Conservation (phyloP, 2,113 vertebrate genomes). For the Muntiacus muntjak region DNA sequence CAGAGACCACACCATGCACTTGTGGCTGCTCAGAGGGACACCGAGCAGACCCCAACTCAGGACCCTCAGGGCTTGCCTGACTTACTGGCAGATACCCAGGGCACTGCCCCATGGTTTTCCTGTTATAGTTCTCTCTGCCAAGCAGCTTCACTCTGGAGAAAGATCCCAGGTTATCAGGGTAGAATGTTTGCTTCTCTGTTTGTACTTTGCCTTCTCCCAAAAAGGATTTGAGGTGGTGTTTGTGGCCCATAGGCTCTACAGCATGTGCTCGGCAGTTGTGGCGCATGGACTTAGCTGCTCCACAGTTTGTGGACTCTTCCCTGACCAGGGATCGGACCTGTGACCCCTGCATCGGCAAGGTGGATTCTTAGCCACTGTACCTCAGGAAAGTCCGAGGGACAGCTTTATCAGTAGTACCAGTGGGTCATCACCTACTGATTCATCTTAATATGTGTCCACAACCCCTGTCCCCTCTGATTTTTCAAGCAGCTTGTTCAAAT, state of each 20-base stretch:
- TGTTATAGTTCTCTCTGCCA: background rate
- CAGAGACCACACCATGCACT: background rate
- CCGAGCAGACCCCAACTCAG: background rate
- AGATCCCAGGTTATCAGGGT: background rate
- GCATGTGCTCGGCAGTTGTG: fast-evolving
- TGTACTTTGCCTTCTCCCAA: background rate
- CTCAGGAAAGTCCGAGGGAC: background rate
- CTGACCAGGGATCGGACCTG: fast-evolving
- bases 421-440: background rate
- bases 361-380: background rate
- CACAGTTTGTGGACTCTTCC: background rate
- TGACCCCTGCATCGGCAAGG: background rate
- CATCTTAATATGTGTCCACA: background rate
- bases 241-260: background rate
- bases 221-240: background rate
- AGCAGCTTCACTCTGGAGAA: background rate
- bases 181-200: background rate
- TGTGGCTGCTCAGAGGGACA: background rate
- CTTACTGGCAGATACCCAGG: background rate
- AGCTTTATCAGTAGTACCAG: background rate
- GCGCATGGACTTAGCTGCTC: fast-evolving
- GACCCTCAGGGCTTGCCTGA: background rate
- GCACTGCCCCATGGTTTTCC: background rate
- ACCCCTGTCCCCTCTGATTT: background rate
- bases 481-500: background rate